phyloP scores from a whole-genome alignment of 2,888 invertebrate genomes.

The Villa cingulata region DNA sequence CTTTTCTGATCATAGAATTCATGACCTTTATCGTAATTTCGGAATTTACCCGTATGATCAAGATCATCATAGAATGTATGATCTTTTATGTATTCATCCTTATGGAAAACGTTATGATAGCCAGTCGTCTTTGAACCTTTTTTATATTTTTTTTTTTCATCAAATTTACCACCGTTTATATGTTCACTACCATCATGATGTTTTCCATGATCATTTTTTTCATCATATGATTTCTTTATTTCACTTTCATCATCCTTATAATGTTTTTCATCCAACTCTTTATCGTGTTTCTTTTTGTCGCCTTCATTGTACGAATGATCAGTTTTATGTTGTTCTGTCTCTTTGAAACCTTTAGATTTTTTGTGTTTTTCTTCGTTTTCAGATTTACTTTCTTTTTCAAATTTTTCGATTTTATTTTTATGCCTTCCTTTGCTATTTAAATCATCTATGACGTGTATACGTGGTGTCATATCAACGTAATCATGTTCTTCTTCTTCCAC shows the following conservation, averaged over 20 bases:
- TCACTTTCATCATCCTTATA: constrained; percentile 3
- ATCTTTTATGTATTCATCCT: constrained; percentile 74
- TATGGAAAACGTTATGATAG: constrained; percentile 71
- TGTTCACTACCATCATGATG: constrained; percentile 2
- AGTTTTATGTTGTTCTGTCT: constrained; percentile 3
- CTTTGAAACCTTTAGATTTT: constrained; percentile 6
- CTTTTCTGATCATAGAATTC: constrained; percentile 58
- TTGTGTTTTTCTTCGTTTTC: background rate
- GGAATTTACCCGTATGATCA: constrained; percentile 64
- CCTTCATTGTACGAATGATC: constrained; percentile 6
- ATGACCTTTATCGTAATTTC: constrained; percentile 59
- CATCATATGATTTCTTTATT: constrained; percentile 43
- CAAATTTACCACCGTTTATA: constrained; percentile 32
- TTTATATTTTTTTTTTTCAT: constrained; percentile 63
- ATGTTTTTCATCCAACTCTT: constrained; percentile 3
- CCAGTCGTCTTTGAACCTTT: constrained; percentile 68
- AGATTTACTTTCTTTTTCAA: background rate
- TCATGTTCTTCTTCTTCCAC: too few species aligned
- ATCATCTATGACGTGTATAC: too few species aligned
- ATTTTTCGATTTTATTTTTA: background rate
- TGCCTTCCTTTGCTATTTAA: too few species aligned
- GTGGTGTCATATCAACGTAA: too few species aligned
- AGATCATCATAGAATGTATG: constrained; percentile 80
- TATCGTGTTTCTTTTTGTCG: constrained; percentile 5
- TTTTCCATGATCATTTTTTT: constrained; percentile 49